Evolutionary conservation across 1,140 invertebrate genomes (phyloP).

Genomic region (Zaprionus gabonicus): DNA sequence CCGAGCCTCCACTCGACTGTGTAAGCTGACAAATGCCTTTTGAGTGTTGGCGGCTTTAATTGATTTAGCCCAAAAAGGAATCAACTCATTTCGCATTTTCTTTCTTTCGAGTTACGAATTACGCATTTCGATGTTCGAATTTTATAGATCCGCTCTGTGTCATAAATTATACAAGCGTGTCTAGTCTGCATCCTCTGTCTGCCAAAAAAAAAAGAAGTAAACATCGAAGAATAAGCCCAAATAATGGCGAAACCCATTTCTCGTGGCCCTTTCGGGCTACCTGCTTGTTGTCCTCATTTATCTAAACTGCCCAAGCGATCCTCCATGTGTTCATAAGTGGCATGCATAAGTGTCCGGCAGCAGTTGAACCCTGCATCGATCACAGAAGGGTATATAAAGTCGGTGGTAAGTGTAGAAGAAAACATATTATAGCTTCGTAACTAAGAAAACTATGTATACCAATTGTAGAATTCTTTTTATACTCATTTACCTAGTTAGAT

Average conservation of each 20-base stretch:
- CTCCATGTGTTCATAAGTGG: constrained; percentile 77
- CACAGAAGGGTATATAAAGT: not conserved
- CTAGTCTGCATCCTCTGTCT: constrained; percentile 52
- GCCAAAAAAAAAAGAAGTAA: constrained; percentile 33
- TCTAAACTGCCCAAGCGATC: constrained; percentile 61
- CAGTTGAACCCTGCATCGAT: constrained; percentile 42
- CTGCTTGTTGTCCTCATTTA: constrained; percentile 49
- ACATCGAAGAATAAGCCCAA: constrained; percentile 19
- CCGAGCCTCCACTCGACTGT: not conserved
- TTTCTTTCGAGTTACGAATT: constrained; percentile 13
- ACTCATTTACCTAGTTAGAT: no score
- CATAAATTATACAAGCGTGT: constrained; percentile 64
- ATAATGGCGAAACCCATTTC: constrained; percentile 29
- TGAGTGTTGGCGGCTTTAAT: constrained; percentile 50
- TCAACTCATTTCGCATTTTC: constrained; percentile 50
- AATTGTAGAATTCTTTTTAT: no score
- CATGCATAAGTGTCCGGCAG: constrained; percentile 25
- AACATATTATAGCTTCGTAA: no score
- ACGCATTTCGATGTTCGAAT: constrained; percentile 13
- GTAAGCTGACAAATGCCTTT: constrained; percentile 70
- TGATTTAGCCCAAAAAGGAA: constrained; percentile 74
- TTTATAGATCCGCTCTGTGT: constrained; percentile 36
- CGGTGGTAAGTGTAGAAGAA: not conserved
- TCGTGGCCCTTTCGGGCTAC: constrained; percentile 37
- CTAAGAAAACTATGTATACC: no score